Conservation (phyloP, 1,140 invertebrate genomes). For the Panagrolaimus sp. region DNA sequence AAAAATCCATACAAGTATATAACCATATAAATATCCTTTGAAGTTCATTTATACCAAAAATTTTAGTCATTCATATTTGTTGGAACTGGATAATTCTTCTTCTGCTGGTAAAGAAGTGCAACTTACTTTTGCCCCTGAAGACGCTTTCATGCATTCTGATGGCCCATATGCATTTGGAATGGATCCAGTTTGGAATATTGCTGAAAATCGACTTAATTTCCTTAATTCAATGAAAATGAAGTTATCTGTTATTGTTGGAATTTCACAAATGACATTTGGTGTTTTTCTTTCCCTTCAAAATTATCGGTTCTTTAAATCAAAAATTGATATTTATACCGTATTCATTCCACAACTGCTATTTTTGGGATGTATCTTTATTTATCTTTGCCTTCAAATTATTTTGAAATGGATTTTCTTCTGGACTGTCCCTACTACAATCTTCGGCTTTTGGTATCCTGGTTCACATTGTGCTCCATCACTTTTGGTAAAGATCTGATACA, state of each 20-base stretch:
- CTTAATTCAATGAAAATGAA: conserved; percentile 79
- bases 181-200: conserved; percentile 60
- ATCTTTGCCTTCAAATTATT: conserved; percentile 81
- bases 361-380: conserved; percentile 80
- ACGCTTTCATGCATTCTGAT: conserved; percentile 34
- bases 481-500: conserved; percentile 51
- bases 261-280: conserved; percentile 94
- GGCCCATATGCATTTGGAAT: conserved; percentile 59
- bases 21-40: too few species aligned
- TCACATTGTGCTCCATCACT: conserved; percentile 66
- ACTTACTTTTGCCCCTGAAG: conserved; percentile 44
- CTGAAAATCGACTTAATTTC: conserved; percentile 57
- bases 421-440: conserved; percentile 61
- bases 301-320: conserved; percentile 65
- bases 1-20: conserved; percentile 50
- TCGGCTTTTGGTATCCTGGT: conserved; percentile 52
- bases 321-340: conserved; percentile 74
- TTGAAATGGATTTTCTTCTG: conserved; percentile 79
- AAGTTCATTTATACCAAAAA: too few species aligned
- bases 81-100: neutral
- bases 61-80: neutral
- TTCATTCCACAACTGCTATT: conserved; percentile 90
- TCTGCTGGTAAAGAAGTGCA: conserved; percentile 45
- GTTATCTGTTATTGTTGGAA: conserved; percentile 88
- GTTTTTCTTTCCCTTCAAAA: conserved; percentile 82